Evolutionary conservation across 2,888 invertebrate genomes (phyloP).

Genomic region (Drosophila paracracens): DNA sequence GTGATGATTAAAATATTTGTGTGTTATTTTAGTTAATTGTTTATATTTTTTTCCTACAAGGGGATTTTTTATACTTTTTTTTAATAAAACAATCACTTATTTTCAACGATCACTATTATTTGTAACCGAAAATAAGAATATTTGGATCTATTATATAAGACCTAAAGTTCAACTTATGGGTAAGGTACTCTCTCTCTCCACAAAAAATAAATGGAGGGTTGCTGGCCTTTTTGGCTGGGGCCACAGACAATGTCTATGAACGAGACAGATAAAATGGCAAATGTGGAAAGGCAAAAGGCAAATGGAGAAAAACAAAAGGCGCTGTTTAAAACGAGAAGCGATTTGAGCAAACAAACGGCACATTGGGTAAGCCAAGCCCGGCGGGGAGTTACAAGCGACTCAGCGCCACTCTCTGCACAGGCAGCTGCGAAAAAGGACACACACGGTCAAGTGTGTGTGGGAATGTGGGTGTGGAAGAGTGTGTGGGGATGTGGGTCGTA

Average conservation of each 20-base stretch:
- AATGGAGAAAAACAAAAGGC: conserved; percentile 49
- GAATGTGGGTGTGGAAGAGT: conserved; percentile 20
- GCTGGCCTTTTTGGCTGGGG: conserved; percentile 29
- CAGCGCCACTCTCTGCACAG: conserved; percentile 21
- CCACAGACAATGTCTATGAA: conserved; percentile 47
- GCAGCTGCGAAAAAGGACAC: conserved; percentile 31
- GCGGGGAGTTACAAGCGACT: conserved; percentile 38
- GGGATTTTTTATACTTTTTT: not conserved
- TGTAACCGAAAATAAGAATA: not conserved
- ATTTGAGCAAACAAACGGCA: conserved; percentile 70
- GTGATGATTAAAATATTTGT: not conserved
- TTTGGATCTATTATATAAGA: not conserved
- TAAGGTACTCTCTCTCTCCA: not conserved
- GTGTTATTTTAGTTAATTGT: not conserved
- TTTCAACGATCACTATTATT: no score
- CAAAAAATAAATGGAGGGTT: conserved; percentile 9
- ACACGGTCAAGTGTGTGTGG: conserved; percentile 56
- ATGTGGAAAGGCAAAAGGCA: conserved; percentile 35
- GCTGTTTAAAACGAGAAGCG: conserved; percentile 66
- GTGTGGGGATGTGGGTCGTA: conserved; percentile 22
- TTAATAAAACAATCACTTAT: not conserved
- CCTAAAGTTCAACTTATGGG: conserved; percentile 21
- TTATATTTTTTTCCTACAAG: not conserved
- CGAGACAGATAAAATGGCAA: conserved; percentile 48
- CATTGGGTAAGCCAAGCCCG: conserved; percentile 74